Evolutionary conservation across 2,888 invertebrate species (phyloP).

Genomic region (Chrysolina americana): DNA sequence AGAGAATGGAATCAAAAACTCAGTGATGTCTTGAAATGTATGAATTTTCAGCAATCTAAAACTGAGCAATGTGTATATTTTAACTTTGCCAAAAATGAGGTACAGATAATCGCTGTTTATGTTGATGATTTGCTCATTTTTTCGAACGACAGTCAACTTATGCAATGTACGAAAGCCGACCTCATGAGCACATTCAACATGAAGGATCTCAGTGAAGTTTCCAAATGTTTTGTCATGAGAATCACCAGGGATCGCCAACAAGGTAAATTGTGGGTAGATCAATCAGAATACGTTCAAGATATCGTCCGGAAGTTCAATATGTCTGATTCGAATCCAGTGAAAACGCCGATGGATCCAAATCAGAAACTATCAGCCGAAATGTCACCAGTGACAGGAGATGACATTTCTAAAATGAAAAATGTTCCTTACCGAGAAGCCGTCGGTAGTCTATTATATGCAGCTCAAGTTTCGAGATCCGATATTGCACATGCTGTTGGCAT

Average conservation of each 20-base stretch:
- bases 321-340: background rate
- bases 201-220: background rate
- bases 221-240: background rate
- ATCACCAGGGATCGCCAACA: background rate
- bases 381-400: background rate
- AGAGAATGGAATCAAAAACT: background rate
- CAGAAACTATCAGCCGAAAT: background rate
- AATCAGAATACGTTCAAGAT: background rate
- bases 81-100: background rate
- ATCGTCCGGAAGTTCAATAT: background rate
- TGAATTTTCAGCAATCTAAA: background rate
- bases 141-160: background rate
- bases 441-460: background rate
- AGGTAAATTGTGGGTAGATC: background rate
- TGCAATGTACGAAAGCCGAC: background rate
- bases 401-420: slow-evolving; percentile 8
- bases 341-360: slow-evolving; percentile 4
- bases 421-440: background rate
- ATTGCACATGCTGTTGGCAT: background rate
- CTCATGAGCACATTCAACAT: background rate
- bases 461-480: slow-evolving; percentile 3
- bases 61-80: background rate
- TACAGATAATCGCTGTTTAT: slow-evolving; percentile 5
- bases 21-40: background rate
- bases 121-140: slow-evolving; percentile 13